These are phyloP conservation scores for Enteromius thamalakanensis DNA, from an alignment of 2,797 vertebrate species.

Conservation along the genomic window DNA sequence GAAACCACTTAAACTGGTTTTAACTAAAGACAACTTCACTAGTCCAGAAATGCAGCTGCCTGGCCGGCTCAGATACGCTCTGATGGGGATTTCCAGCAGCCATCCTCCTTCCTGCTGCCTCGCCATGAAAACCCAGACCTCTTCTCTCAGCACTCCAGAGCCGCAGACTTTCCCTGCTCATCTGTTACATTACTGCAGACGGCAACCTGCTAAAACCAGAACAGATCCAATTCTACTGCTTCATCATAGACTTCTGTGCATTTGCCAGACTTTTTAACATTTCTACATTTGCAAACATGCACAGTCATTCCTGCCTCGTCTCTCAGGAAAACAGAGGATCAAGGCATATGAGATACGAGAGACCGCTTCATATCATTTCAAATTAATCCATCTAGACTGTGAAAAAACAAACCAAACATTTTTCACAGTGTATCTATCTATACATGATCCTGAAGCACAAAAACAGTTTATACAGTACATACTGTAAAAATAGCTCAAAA, in stretches of 20 bases:
- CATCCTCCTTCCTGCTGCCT: conserved; percentile 37
- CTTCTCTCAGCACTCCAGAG: not conserved
- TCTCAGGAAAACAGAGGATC: not conserved
- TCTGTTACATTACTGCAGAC: not conserved
- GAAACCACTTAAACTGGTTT: conserved; percentile 9
- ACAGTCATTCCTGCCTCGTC: not conserved
- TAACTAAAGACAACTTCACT: not conserved
- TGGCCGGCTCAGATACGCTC: conserved; percentile 10
- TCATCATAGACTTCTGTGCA: conserved; percentile 1
- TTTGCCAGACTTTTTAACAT: not conserved
- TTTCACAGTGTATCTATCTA: too few relatives aligned
- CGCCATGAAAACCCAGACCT: conserved; percentile 32
- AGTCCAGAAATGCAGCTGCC: conserved; percentile 32
- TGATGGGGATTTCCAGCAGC: conserved; percentile 57
- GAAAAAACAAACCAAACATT: too few relatives aligned
- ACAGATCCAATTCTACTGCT: not conserved
- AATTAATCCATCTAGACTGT: too few relatives aligned
- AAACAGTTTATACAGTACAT: too few relatives aligned
- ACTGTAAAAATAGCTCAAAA: not conserved
- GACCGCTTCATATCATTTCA: not conserved
- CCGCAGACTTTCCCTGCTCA: not conserved
- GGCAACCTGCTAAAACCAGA: not conserved
- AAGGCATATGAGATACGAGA: not conserved
- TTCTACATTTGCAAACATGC: not conserved
- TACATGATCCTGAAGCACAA: too few relatives aligned